Evolutionary conservation across 2,888 invertebrate species (phyloP), one percentile per base, ranked within the genome.

Genomic region (Cinara cedri): DNA sequence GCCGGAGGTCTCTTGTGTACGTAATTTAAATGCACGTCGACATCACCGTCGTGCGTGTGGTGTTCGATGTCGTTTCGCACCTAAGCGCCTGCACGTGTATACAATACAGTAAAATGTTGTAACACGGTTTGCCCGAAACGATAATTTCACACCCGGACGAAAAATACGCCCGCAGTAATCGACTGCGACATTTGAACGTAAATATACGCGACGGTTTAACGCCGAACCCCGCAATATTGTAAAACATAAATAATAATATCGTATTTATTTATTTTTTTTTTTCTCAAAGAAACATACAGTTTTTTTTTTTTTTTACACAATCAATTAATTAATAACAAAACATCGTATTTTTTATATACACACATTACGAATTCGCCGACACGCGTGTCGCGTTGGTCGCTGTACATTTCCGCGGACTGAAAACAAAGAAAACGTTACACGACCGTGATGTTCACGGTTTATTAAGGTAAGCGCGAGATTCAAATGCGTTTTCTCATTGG

Each of bases 31-130:
- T 26, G 19, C n/a, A n/a, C n/a, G n/a, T n/a, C 34, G 34, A 34
- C 3, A 34, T 34, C 34, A 6, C 34, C 34, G n/a, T n/a, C n/a
- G n/a, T n/a, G 19, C 16, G 57, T 42, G 72, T 74, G 51, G 21
- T 74, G 74, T 74, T 74, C 21, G 63, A 51, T 42, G 51, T 74
- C 74, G 63, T 63, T 63, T 74, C 63, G 42, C 74, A 74, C 74
- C 72, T 62, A 14, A 71, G 11, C n/a, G n/a, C 14, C 16, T 14
- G 51, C 14, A 16, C 3, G 49, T 11, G 16, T 34, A 42, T 42
- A 62, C 11, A 6, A 10, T 16, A 16, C 34, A 19, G 34, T 42
- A 19, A n/a, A n/a, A 26, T 14, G 26, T 26, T 14, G 14, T 1
- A n/a, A n/a, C 1, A 55, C 24, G 24, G 24, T 3, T 13, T 16